phyloP scores from a whole-genome alignment of 2,797 vertebrate species.

The Phrynocephalus guinanensis region DNA sequence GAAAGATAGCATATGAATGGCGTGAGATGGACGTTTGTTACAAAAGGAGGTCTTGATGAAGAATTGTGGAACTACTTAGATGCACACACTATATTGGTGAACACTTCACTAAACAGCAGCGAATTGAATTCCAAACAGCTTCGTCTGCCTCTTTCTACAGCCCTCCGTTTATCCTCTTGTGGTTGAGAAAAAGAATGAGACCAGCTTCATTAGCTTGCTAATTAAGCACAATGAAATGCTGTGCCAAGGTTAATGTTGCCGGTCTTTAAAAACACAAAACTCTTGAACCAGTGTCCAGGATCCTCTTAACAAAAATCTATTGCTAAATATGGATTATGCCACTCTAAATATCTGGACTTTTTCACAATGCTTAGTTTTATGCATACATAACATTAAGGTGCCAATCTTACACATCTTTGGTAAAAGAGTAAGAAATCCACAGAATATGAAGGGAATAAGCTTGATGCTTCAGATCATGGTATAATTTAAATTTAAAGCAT shows the following conservation, averaged over 20 bases:
- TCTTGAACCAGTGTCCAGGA: slow-evolving; percentile 69
- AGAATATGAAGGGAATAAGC: background rate
- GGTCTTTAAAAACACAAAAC: slow-evolving; percentile 72
- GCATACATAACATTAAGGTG: background rate
- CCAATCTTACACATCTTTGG: background rate
- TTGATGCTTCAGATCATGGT: background rate
- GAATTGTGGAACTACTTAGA: slow-evolving; percentile 45
- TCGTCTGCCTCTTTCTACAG: slow-evolving; percentile 57
- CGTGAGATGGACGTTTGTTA: slow-evolving; percentile 60
- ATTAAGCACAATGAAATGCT: slow-evolving; percentile 73
- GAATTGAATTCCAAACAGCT: slow-evolving; percentile 61
- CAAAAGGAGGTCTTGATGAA: slow-evolving; percentile 21
- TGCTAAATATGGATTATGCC: slow-evolving; percentile 35
- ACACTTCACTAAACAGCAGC: slow-evolving; percentile 55
- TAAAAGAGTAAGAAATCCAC: background rate
- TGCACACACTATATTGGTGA: slow-evolving; percentile 8
- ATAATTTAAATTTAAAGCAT: background rate
- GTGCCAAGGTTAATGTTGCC: slow-evolving; percentile 73
- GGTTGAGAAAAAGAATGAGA: slow-evolving; percentile 68
- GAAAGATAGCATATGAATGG: slow-evolving; percentile 53
- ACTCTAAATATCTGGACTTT: slow-evolving; percentile 23
- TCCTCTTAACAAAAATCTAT: slow-evolving; percentile 43
- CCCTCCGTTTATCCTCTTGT: slow-evolving; percentile 70
- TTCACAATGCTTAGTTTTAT: background rate
- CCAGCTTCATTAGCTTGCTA: slow-evolving; percentile 74